phyloP scores from a whole-genome alignment of 2,113 vertebrate genomes.

The Strigops habroptila region DNA sequence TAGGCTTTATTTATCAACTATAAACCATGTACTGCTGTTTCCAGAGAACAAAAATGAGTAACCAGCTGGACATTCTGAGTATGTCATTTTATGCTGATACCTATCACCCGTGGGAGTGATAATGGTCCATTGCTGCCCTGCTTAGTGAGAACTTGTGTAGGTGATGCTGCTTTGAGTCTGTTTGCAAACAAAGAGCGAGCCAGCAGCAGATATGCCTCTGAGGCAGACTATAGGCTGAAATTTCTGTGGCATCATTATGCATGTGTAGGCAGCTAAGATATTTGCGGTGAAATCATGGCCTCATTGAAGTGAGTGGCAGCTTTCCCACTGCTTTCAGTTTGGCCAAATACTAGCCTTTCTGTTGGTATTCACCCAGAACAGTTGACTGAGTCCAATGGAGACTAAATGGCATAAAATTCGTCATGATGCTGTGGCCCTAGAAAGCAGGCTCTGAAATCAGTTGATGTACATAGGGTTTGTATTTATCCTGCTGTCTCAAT shows the following conservation, averaged over 20 bases:
- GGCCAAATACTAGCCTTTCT: neutral
- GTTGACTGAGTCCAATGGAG: neutral
- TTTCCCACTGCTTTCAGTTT: neutral
- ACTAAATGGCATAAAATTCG: neutral
- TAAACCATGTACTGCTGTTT: neutral
- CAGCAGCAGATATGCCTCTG: neutral
- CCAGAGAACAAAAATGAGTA: neutral
- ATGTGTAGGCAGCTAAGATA: neutral
- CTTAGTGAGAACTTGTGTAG: neutral
- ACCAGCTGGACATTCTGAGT: neutral
- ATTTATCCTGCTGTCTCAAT: neutral
- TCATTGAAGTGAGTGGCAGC: neutral
- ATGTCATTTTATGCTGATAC: neutral
- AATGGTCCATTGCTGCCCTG: neutral
- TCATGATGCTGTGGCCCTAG: fast-evolving
- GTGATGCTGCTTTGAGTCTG: neutral
- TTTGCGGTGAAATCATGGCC: neutral
- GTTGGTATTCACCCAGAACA: neutral
- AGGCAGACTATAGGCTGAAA: neutral
- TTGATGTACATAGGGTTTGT: neutral
- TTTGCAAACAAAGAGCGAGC: conserved; percentile 20
- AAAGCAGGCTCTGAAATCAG: neutral
- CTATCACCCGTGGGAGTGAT: neutral
- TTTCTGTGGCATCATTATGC: neutral
- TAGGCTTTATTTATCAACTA: neutral